Base-by-base conservation (phyloP, 2,113 vertebrate genomes). In the Microcebus ravelobensis region DNA sequence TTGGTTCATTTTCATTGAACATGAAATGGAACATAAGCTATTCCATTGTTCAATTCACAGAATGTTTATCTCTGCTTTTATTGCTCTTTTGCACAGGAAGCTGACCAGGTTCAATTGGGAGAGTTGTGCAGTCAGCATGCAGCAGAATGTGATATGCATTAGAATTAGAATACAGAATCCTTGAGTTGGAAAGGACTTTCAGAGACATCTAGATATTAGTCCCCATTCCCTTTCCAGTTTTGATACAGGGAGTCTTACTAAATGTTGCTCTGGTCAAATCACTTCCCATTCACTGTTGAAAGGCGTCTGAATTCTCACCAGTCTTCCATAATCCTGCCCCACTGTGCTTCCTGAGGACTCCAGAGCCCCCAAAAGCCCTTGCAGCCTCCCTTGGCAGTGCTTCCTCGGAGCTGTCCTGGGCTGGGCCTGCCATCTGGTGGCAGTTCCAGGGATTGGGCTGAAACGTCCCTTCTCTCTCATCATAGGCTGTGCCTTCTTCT, bases 391-490 rank as follows among this genome's bases (percentile, higher is more conserved):
- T 18, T 5, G 3, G 5, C n/a, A 36, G 81, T 25, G 2, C 34
- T n/a, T 36, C 52, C 67, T 63, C 18, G 0, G 1, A 48, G 36
- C 17, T 42, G 67, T 34, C 7, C 81, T 23, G 90, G 77, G 36
- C 42, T 34, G n/a, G 57, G 79, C 74, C 92, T 83, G 87, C 90
- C 96, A 73, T 11, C 96, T 96, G 39, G 92, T 86, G 94, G 97
- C 70, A 36, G 31, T 10, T 34, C 8, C 67, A 34, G 71, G 42
- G 70, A 90, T 29, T 27, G 25, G 11, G 48, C 45, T 39, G 65
- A 90, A 14, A 34, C 34, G 2, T 55, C 9, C 4, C 48, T 92
- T 45, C 8, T 0, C 13, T 3, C 29, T 27, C 36, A 4, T 61
- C 29, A 5, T 6, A 36, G 61, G 48, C 17, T 57, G 29, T 10